Evolutionary conservation across 2,888 invertebrate species (phyloP), one percentile per base, ranked within the genome.

Genomic region (Drosophila macrothrix): DNA sequence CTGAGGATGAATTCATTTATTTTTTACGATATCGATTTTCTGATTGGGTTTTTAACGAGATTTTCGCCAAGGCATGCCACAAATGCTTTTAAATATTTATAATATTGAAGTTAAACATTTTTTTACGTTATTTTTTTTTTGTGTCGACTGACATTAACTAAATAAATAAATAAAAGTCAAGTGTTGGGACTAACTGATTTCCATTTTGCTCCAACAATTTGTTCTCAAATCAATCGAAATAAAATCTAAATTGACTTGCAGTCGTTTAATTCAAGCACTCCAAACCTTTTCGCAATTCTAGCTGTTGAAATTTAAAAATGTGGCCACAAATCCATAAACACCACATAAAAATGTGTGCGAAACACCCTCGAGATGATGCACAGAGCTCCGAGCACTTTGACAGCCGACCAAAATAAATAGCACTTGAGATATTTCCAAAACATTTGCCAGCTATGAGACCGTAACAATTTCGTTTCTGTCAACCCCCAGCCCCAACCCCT

Each of bases 361-460:
- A 73, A 72, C 87, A 78, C 80, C 84, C 86, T 74, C 64, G 31
- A 56, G 28, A n/a, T 22, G 55, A 56, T 39, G 59, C n/a, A 61
- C 43, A 22, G 29, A 53, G 52, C 37, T 52, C 16, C 25, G 43
- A 29, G 67, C 82, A 63, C 62, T 78, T 77, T 83, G 78, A 78
- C 83, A 85, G 71, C 53, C 73, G 86, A 67, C 78, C 70, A 83
- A 78, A 88, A 88, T 83, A 91, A 91, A 88, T 91, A 76, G 78
- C 87, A 85, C 90, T 87, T 88, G 86, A 87, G 81, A 85, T 88
- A 83, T 87, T 87, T 87, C 91, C 91, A 91, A 90, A 90, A 90
- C 87, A 87, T 91, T 87, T 85, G 76, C 76, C 88, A 90, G 78
- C 86, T 61, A 46, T 46, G 67, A 73, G 75, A 80, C 72, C 73